These are phyloP conservation scores for Amphiura filiformis DNA, from an alignment of 35 echinoderm and acorn worm species.

Conservation along the genomic window DNA sequence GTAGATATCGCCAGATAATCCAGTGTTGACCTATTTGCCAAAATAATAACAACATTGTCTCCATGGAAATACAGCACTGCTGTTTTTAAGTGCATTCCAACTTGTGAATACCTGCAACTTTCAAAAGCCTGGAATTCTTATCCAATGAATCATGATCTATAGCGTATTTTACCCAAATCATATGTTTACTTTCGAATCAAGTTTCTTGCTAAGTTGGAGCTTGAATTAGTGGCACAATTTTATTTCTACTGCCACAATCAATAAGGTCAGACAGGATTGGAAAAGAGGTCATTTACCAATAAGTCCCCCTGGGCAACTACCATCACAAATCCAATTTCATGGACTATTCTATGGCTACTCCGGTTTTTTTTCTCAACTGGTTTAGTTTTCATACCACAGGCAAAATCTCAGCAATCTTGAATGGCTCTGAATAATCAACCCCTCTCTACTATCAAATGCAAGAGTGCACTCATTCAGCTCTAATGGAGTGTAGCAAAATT, in stretches of 20 bases:
- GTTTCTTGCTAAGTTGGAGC: background rate
- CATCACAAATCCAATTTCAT: slow-evolving; percentile 1
- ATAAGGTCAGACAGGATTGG: slow-evolving; percentile 9
- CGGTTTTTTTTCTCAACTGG: background rate
- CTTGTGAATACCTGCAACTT: background rate
- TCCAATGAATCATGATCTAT: background rate
- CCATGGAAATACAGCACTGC: too few relatives aligned
- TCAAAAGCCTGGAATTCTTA: background rate
- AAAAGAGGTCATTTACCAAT: slow-evolving; percentile 4
- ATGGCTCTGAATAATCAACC: background rate
- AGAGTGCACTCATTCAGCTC: too few relatives aligned
- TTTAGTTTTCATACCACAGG: background rate
- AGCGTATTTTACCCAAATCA: background rate
- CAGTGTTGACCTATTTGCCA: too few relatives aligned
- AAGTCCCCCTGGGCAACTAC: background rate
- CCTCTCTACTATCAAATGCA: too few relatives aligned
- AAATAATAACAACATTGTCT: too few relatives aligned
- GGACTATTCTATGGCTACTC: background rate
- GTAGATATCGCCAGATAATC: too few relatives aligned
- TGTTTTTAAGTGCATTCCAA: too few relatives aligned
- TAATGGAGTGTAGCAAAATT: too few relatives aligned
- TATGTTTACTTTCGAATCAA: slow-evolving; percentile 1
- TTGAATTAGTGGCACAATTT: background rate
- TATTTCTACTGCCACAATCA: background rate
- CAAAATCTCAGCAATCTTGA: background rate